These are phyloP conservation scores for Eutolmus rufibarbis DNA, from an alignment of 2,888 invertebrate genomes.

Conservation along the genomic window DNA sequence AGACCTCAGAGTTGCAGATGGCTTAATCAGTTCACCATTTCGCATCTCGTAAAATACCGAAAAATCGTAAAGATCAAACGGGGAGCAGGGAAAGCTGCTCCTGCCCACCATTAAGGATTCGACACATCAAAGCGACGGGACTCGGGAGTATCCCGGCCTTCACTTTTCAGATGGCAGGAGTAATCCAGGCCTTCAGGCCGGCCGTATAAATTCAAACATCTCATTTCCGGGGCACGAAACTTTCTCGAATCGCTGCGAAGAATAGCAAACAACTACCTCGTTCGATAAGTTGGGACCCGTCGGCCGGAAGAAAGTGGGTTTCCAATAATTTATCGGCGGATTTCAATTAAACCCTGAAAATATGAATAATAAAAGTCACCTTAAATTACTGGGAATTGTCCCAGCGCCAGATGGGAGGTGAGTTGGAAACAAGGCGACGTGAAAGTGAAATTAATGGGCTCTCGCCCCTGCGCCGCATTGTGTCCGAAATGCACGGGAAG, in stretches of 20 bases:
- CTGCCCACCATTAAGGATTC: slow-evolving; percentile 27
- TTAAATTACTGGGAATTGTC: slow-evolving; percentile 44
- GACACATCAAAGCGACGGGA: slow-evolving; percentile 5
- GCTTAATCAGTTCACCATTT: slow-evolving; percentile 11
- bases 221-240: slow-evolving; percentile 34
- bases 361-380: slow-evolving; percentile 49
- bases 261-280: neutral
- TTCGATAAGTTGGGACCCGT: neutral
- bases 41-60: slow-evolving; percentile 21
- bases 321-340: slow-evolving; percentile 45
- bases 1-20: neutral
- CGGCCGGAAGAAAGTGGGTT: neutral
- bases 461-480: slow-evolving; percentile 16
- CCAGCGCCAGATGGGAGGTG: slow-evolving; percentile 37
- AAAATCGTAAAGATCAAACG: slow-evolving; percentile 30
- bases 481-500: slow-evolving; percentile 33
- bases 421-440: slow-evolving; percentile 7
- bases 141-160: neutral
- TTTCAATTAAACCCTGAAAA: slow-evolving; percentile 48
- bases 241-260: neutral
- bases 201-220: slow-evolving; percentile 37
- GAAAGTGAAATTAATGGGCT: slow-evolving; percentile 37
- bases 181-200: neutral
- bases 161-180: neutral
- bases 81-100: neutral